Conservation (phyloP, 2,888 invertebrate species). For the Actias luna region DNA sequence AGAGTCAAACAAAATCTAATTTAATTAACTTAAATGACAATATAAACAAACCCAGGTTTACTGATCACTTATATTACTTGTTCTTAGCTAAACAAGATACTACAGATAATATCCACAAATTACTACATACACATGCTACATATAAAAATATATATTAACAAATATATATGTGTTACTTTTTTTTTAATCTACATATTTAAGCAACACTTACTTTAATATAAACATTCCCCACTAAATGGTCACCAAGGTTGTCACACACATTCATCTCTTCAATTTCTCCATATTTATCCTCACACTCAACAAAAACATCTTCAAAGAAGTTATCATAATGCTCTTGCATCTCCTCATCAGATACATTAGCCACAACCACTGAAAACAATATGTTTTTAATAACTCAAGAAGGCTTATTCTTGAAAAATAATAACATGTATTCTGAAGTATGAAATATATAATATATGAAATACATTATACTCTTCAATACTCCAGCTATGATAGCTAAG, state of each 20-base stretch:
- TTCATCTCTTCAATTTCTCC: slow-evolving; percentile 99
- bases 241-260: slow-evolving; percentile 99
- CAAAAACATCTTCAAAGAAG: slow-evolving; percentile 99
- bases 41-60: too few species aligned
- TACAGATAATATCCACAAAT: too few species aligned
- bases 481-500: too few species aligned
- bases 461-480: too few species aligned
- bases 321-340: slow-evolving; percentile 99
- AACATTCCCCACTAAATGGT: slow-evolving; percentile 99
- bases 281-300: slow-evolving; percentile 99
- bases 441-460: too few species aligned
- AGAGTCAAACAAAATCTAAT: too few species aligned
- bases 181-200: not conserved
- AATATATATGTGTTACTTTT: not conserved
- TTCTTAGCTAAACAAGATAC: too few species aligned
- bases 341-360: slow-evolving; percentile 97
- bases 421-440: not conserved
- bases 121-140: too few species aligned
- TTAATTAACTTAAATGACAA: too few species aligned
- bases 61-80: too few species aligned
- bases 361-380: slow-evolving; percentile 89
- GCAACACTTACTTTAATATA: slow-evolving; percentile 93
- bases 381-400: not conserved
- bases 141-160: too few species aligned
- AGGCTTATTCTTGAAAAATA: not conserved